Evolutionary conservation across 2,888 invertebrate species (phyloP), one percentile per base, ranked within the genome.

Genomic region (Drosophila cognata): DNA sequence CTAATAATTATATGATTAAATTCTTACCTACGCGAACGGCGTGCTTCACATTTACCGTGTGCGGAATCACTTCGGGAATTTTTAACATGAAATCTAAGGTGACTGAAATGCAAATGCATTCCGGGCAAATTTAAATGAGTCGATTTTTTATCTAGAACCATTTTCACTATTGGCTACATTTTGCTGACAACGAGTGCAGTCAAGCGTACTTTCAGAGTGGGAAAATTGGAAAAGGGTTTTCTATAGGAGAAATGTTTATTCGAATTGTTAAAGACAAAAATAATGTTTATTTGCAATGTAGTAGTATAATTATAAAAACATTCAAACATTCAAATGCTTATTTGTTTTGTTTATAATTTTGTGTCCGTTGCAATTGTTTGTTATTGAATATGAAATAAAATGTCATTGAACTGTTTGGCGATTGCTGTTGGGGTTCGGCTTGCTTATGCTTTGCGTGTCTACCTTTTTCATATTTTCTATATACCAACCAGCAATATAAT

Each of bases 371-470:
- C 75, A 79, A 77, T 72, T 81, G 79, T 65, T 81, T 82, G 85
- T 78, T 88, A 90, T 88, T 89, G 90, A 90, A 83, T 65, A 79
- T 78, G 55, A 74, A 72, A 55, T 51, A 70, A 75, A 74, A 60
- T 79, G 88, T 86, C 91, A 81, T 74, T 88, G 88, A 88, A 88
- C 91, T 69, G 69, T 71, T 69, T 67, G 60, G 51, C 48, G 60
- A 74, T 76, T 67, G 62, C 59, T 68, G 67, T 66, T 80, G 43
- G 43, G 43, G 13, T 58, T 68, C 52, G 53, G 62, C 63, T 75
- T 66, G 70, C 33, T 77, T 75, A 81, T 86, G 87, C 84, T 75
- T 78, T 81, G 79, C 89, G 64, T 83, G 72, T 68, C 68, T 66
- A 48, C 21, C 53, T 57, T 71, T 65, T 86, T 74, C 67, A 84